Conservation (phyloP, 2,888 invertebrate species). For the Synergus gifuensis region DNA sequence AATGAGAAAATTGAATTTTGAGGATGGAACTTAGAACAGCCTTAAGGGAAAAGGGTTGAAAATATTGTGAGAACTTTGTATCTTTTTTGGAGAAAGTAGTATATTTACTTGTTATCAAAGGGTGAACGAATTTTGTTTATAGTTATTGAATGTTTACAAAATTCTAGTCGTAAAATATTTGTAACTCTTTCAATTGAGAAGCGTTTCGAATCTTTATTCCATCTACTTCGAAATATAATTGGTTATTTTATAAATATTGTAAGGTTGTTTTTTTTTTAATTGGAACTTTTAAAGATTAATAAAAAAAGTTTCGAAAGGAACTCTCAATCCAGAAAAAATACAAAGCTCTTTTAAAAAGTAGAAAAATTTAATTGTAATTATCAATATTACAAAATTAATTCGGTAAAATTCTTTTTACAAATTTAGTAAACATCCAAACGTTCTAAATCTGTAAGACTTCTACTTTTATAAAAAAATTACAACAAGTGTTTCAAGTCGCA, state of each 20-base stretch:
- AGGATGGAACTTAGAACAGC: too few species aligned
- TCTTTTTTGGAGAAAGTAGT: neutral
- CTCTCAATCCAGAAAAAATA: neutral
- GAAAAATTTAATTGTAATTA: neutral
- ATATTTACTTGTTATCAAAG: neutral
- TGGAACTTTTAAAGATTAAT: neutral
- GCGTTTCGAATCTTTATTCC: too few species aligned
- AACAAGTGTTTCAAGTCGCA: neutral
- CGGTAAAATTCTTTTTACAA: neutral
- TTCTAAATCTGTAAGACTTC: neutral
- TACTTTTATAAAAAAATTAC: neutral
- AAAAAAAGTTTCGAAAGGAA: neutral
- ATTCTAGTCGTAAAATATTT: too few species aligned
- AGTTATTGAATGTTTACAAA: too few species aligned
- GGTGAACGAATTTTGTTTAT: too few species aligned
- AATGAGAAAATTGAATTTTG: too few species aligned
- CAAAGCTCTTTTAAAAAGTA: neutral
- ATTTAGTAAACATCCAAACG: neutral
- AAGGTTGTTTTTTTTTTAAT: neutral
- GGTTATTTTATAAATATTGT: neutral
- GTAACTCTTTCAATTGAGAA: too few species aligned
- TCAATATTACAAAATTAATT: neutral
- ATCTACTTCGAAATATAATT: too few species aligned
- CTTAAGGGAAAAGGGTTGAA: neutral
- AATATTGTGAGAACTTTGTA: conserved; percentile 4